Base-by-base conservation (phyloP, 2,888 invertebrate genomes). In the Hydriomena furcata region DNA sequence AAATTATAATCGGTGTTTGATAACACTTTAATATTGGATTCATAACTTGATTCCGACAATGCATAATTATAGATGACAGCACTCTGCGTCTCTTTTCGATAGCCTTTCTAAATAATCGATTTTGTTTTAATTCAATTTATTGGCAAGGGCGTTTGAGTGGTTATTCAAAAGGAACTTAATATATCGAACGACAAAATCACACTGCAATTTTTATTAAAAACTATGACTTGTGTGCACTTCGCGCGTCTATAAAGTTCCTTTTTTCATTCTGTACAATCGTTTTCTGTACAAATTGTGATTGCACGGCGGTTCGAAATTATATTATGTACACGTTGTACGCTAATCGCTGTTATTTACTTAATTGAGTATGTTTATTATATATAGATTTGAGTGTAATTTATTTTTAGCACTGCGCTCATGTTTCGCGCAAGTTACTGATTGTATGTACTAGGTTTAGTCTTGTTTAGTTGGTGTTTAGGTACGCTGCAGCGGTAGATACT, bases 151-250 rank as follows among this genome's bases (percentile, higher is more conserved):
- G 61, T 65, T 47, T 54, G 80, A 77, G 77, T 65, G 67, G 40
- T 43, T 45, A n/a, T n/a, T 42, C 30, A 41, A 52, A 60, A 68
- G 72, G 71, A 75, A 73, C 65, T 49, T 38, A 54, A 43, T 58
- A 51, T 58, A 50, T 64, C 57, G 61, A 70, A 59, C 68, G 66
- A 73, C 60, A 68, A 67, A 68, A 45, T 50, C 50, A 84, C 86
- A 83, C 84, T 78, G 77, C 83, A 79, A 80, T 80, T 84, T 85
- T 82, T 79, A 75, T 75, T 65, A 77, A 84, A 87, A 86, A 76
- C 82, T 80, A 75, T 81, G 84, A 75, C 79, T 76, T 81, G 87
- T 84, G 87, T 84, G 84, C 73, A 60, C 54, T 57, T 55, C 53
- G 64, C 60, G 63, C 68, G 63, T 59, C 35, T 40, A 41, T 7